phyloP scores from a whole-genome alignment of 2,888 invertebrate species.

The Papilio protenor region DNA sequence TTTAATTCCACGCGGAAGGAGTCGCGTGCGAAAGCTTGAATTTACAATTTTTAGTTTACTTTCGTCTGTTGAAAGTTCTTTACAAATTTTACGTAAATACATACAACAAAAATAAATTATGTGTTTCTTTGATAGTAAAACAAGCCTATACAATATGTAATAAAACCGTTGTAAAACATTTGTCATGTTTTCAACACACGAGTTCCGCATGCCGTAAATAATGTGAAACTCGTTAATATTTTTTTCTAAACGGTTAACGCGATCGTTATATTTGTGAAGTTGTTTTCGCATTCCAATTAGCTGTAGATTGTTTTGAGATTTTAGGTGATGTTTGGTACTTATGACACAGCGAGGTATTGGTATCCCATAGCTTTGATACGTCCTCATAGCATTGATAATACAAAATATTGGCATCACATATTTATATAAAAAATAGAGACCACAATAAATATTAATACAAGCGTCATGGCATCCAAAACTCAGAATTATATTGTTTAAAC shows the following conservation, averaged over 20 bases:
- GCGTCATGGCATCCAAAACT: too few species aligned
- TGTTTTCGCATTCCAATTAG: slow-evolving; percentile 15
- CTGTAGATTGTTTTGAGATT: neutral
- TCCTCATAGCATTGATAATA: neutral
- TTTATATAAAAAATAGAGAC: too few species aligned
- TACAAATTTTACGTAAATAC: neutral
- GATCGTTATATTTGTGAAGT: slow-evolving; percentile 20
- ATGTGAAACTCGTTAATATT: slow-evolving; percentile 14
- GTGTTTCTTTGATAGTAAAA: slow-evolving; percentile 13
- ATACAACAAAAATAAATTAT: neutral
- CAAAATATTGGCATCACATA: too few species aligned
- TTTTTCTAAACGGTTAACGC: neutral
- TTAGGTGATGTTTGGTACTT: neutral
- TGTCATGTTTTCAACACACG: neutral
- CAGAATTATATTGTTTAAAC: too few species aligned
- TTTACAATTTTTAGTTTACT: too few species aligned
- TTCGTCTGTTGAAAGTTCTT: neutral
- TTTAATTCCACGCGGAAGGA: too few species aligned
- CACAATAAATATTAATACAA: too few species aligned
- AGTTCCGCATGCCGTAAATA: slow-evolving; percentile 1
- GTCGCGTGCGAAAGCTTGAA: too few species aligned
- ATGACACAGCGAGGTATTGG: neutral
- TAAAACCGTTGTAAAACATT: slow-evolving; percentile 5
- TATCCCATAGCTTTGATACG: neutral
- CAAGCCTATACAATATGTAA: neutral